A percentile compares a stretch with the other conserved stretches of the same genome.
These are phyloP conservation scores for Novumbra hubbsi DNA, from an alignment of 2,797 vertebrate genomes.

Conservation along the genomic window DNA sequence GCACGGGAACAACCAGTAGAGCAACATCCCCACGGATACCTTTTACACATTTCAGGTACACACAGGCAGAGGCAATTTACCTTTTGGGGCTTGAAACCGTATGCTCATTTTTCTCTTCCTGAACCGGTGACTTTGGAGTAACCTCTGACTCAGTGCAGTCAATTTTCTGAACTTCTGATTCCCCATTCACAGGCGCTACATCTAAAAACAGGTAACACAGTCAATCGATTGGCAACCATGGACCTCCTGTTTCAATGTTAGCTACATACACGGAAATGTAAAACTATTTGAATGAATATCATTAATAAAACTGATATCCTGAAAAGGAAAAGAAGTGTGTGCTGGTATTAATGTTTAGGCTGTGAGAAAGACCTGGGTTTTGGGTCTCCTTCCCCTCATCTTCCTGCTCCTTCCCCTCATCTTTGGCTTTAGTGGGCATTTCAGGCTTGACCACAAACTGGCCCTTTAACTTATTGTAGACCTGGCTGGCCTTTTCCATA, in stretches of 20 bases:
- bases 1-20: background rate
- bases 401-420: constrained; percentile 65
- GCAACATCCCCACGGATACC: background rate
- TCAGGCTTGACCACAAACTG: constrained; percentile 89
- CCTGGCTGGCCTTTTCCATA: constrained; percentile 94
- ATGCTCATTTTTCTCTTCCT: constrained; percentile 63
- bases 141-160: constrained; percentile 59
- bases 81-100: constrained; percentile 66
- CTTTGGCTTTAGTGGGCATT: constrained; percentile 73
- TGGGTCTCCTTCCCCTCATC: constrained; percentile 65
- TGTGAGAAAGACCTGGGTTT: constrained; percentile 53
- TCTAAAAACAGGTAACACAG: constrained; percentile 55
- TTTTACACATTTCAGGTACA: background rate
- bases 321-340: background rate
- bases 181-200: constrained; percentile 85
- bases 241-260: background rate
- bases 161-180: constrained; percentile 79
- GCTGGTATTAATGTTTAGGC: background rate
- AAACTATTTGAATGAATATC: background rate
- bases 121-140: constrained; percentile 60
- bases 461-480: constrained; percentile 93
- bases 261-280: background rate
- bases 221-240: background rate
- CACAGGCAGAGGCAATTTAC: constrained; percentile 46
- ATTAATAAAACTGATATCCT: background rate